These are phyloP conservation scores for Camponotus fellah DNA, from an alignment of 2,888 invertebrate genomes.

Conservation along the genomic window DNA sequence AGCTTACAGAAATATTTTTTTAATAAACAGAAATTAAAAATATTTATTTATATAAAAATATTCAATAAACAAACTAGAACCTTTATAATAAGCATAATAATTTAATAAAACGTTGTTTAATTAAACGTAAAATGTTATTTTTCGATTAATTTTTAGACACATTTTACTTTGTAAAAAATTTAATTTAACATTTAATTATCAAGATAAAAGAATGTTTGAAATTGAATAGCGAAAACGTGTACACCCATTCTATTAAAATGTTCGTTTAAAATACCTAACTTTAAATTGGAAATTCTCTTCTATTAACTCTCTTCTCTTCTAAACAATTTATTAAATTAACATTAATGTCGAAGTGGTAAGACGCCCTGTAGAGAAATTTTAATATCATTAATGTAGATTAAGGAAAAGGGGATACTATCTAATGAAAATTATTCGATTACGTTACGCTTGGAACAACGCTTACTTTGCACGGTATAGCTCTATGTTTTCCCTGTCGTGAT, in stretches of 20 bases:
- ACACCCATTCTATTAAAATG: background rate
- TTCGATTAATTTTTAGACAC: background rate
- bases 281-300: background rate
- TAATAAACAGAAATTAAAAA: background rate
- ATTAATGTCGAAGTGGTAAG: background rate
- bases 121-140: background rate
- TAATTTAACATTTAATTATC: background rate
- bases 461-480: background rate
- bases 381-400: background rate
- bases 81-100: background rate
- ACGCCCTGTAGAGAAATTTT: background rate
- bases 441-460: constrained; percentile 6
- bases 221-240: background rate
- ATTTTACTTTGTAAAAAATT: background rate
- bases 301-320: background rate
- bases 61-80: background rate
- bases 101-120: no score
- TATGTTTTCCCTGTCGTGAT: background rate
- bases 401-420: background rate
- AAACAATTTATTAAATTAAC: constrained; percentile 1
- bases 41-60: background rate
- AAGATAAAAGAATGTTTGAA: background rate
- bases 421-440: constrained; percentile 24
- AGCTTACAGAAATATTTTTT: background rate
- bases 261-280: background rate